Evolutionary conservation across 2,888 invertebrate species (phyloP).

Genomic region (Monochamus alternatus): DNA sequence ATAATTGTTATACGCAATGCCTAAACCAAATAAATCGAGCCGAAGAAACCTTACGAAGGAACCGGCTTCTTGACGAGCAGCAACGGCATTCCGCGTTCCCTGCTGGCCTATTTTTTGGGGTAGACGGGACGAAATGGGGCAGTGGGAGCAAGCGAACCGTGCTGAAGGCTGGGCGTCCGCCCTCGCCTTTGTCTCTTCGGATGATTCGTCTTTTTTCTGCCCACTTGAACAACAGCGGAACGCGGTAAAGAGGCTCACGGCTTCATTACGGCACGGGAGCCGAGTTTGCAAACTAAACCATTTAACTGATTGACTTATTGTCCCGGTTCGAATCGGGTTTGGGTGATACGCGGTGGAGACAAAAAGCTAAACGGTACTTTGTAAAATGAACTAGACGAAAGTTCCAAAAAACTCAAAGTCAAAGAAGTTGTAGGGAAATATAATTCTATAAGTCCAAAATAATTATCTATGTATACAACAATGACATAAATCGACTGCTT

Average conservation of each 20-base stretch:
- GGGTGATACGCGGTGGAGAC: not conserved
- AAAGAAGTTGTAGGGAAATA: too few relatives aligned
- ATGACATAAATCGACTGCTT: too few relatives aligned
- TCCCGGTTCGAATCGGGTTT: constrained; percentile 7
- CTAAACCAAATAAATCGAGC: too few relatives aligned
- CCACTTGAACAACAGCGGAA: constrained; percentile 48
- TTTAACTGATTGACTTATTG: constrained; percentile 55
- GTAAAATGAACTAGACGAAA: too few relatives aligned
- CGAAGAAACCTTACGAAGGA: too few relatives aligned
- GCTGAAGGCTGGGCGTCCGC: constrained; percentile 49
- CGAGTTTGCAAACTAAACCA: constrained; percentile 55
- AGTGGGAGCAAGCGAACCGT: constrained; percentile 58
- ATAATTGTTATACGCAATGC: too few relatives aligned
- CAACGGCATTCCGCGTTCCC: not conserved
- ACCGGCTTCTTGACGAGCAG: too few relatives aligned
- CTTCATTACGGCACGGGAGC: constrained; percentile 50
- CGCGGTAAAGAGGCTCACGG: constrained; percentile 40
- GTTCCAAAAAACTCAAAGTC: too few relatives aligned
- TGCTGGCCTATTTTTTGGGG: constrained; percentile 38
- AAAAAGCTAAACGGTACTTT: too few relatives aligned
- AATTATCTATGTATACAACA: too few relatives aligned
- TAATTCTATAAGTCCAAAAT: too few relatives aligned
- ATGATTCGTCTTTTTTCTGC: constrained; percentile 52
- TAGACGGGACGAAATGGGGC: constrained; percentile 57
- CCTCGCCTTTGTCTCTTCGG: constrained; percentile 54